Evolutionary conservation across 2,888 invertebrate genomes (phyloP).

Genomic region (Tiliacea citrago): DNA sequence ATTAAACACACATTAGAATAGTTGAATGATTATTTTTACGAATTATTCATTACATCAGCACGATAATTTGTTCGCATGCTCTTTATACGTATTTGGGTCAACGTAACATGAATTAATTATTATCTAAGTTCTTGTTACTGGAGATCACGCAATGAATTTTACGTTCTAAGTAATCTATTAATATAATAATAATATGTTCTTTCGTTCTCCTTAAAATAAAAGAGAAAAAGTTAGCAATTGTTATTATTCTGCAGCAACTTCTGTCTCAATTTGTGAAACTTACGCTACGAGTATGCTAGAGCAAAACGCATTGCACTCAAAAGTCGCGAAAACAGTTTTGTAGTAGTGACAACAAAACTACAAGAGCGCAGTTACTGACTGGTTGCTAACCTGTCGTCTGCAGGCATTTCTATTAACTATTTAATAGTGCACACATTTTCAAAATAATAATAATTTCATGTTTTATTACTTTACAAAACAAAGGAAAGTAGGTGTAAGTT

Average conservation of each 20-base stretch:
- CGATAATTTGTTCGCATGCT: conserved; percentile 31
- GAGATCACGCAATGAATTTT: conserved; percentile 16
- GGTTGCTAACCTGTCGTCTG: neutral
- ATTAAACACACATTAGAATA: conserved; percentile 45
- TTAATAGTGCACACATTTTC: neutral
- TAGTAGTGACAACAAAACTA: conserved; percentile 5
- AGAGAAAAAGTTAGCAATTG: neutral
- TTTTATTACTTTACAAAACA: neutral
- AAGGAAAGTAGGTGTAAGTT: neutral
- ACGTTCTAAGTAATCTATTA: neutral
- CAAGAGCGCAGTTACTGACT: neutral
- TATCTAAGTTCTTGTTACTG: neutral
- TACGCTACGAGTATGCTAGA: too few relatives aligned
- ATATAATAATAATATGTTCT: too few relatives aligned
- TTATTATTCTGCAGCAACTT: neutral
- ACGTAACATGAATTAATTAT: conserved; percentile 15
- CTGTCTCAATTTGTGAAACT: neutral
- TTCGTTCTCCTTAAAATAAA: neutral
- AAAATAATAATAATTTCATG: neutral
- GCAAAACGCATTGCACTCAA: neutral
- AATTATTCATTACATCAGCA: conserved; percentile 26
- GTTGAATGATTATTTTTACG: conserved; percentile 31
- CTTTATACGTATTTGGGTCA: conserved; percentile 22
- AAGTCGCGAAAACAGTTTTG: neutral
- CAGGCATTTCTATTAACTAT: neutral